Percentiles rank a stretch among this genome's conserved stretches.
Conservation (phyloP, 2,797 vertebrate species). For the Danio kyathit region DNA sequence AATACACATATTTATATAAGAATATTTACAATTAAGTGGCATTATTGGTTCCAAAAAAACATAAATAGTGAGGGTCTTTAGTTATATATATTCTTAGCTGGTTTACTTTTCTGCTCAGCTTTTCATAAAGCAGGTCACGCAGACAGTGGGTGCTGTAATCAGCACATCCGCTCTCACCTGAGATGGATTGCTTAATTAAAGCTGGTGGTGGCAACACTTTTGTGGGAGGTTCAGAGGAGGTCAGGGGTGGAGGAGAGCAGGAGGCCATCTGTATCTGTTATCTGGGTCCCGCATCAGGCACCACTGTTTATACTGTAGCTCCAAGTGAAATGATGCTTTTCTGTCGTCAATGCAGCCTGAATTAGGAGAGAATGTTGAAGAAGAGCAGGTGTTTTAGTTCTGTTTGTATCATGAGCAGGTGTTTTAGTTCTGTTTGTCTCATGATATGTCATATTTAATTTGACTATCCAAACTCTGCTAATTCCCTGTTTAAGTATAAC, state of each 20-base stretch:
- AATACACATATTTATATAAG: too few species aligned
- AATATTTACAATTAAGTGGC: too few species aligned
- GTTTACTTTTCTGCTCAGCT: not conserved
- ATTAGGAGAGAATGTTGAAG: not conserved
- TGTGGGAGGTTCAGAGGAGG: conserved; percentile 18
- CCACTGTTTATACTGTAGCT: not conserved
- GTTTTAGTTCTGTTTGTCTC: conserved; percentile 12
- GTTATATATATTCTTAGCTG: rapidly evolving
- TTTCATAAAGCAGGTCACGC: conserved; percentile 40
- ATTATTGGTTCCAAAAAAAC: too few species aligned
- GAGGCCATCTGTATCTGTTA: conserved; percentile 18
- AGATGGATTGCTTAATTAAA: conserved; percentile 60
- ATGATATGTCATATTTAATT: not conserved
- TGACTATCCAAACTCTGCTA: not conserved
- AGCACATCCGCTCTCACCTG: conserved; percentile 32
- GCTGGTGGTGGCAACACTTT: conserved; percentile 9
- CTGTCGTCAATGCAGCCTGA: not conserved
- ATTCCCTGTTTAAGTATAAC: not conserved
- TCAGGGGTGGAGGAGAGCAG: not conserved
- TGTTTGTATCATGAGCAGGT: not conserved
- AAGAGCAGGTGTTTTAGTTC: not conserved
- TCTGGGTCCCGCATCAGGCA: conserved; percentile 3
- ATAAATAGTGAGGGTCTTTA: too few species aligned
- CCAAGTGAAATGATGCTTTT: not conserved
- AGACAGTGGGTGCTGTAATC: conserved; percentile 19